A percentile compares a stretch with the other conserved stretches of the same genome.
Evolutionary conservation across 2,797 vertebrate genomes (phyloP).

Genomic region (Gorsachius magnificus): DNA sequence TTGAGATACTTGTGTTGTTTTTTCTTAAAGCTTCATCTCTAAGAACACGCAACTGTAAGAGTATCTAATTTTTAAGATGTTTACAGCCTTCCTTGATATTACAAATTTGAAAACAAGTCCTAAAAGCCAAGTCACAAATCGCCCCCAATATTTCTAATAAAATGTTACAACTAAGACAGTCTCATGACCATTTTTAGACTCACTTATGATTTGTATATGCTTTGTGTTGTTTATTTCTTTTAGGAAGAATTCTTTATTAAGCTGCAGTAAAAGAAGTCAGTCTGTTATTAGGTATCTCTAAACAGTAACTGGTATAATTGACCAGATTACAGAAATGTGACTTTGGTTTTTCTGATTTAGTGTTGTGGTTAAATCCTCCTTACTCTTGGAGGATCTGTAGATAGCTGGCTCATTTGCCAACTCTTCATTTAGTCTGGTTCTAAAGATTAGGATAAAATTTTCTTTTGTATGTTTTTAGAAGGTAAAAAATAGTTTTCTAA

Average conservation of each 20-base stretch:
- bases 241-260: not conserved
- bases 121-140: not conserved
- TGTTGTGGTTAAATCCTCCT: not conserved
- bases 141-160: not conserved
- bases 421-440: not conserved
- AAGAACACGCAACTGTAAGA: not conserved
- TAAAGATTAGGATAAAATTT: not conserved
- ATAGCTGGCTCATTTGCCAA: not conserved
- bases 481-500: not conserved
- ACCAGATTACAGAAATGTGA: not conserved
- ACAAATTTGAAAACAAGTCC: not conserved
- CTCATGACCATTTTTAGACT: not conserved
- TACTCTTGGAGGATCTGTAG: not conserved
- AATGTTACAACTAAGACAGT: not conserved
- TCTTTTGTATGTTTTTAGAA: not conserved
- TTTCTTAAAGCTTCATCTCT: not conserved
- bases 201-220: not conserved
- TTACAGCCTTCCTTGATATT: not conserved
- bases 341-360: not conserved
- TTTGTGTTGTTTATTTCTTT: not conserved
- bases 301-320: not conserved
- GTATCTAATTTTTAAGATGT: not conserved
- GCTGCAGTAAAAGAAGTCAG: not conserved
- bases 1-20: not conserved
- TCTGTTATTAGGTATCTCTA: not conserved